Evolutionary conservation across 2,113 vertebrate species (phyloP), one percentile per base, ranked within the genome.

Genomic region (Amblyornis subalaris): DNA sequence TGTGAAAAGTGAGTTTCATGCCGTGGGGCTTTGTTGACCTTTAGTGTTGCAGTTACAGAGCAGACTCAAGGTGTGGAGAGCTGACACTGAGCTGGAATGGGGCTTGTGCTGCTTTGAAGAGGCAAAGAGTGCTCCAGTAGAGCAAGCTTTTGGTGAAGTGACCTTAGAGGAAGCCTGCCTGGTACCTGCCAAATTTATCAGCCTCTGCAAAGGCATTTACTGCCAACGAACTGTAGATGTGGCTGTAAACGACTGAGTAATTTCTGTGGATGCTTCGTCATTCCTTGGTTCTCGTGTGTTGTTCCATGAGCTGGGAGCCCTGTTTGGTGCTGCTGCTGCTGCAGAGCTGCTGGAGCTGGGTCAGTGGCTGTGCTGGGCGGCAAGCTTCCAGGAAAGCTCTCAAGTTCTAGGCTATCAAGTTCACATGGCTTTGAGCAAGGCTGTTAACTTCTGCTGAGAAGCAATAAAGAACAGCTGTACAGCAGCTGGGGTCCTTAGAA

Each of bases 1-100:
- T 2, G 2, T 3, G 4, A 11, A n/a, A 33, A 16, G 10, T 1
- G n/a, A 75, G 11, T 2, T 40, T 44, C 40, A 1, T 14, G 57
- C 11, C 12, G 14, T 1, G 28, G 80, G 69, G 17, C 51, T 14
- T 12, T 5, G 3, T 2, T 77, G 40, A 18, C 26, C 22, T 53
- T 66, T 12, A 55, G 17, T 26, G 40, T 2, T 75, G 65, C 1
- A 0, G n/a, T 51, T 3, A 0, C 36, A 74, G 47, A 0, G 2
- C 29, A 14, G 26, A 2, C 11, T 8, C 0, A 1, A 28, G 47
- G 16, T 2, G 35, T 3, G 29, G 20, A 25, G 85, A 42, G 35
- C 16, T 45, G 58, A 19, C 58, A 3, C 36, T 14, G 72, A 10
- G 65, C 33, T 64, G 67, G 72, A 14, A 2, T 3, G 51, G 47